Conservation (phyloP, 1,140 invertebrate species). For the Himalopsyche phryganea region DNA sequence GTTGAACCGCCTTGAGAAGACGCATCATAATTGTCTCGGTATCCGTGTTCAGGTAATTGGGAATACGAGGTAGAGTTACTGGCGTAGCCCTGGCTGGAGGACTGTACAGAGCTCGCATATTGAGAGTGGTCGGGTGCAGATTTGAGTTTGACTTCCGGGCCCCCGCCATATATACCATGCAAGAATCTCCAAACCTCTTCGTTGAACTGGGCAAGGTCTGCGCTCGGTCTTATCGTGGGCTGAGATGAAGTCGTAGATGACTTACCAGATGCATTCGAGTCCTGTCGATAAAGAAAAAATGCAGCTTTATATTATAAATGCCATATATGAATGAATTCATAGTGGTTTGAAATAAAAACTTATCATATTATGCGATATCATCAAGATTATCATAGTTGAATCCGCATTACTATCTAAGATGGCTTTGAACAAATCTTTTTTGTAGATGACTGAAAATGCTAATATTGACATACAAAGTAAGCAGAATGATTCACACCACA, state of each 20-base stretch:
- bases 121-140: constrained; percentile 36
- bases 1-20: not conserved
- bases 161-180: constrained; percentile 78
- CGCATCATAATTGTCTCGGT: constrained; percentile 35
- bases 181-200: constrained; percentile 85
- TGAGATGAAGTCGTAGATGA: constrained; percentile 35
- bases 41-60: constrained; percentile 38
- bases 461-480: no score
- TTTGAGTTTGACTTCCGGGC: constrained; percentile 67
- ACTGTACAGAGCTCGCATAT: not conserved
- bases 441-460: no score
- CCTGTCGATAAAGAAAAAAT: constrained; percentile 10
- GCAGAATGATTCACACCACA: no score
- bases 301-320: no score
- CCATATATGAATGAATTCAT: no score
- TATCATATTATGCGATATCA: no score
- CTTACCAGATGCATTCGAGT: not conserved
- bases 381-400: no score
- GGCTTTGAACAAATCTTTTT: no score
- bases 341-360: no score
- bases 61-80: constrained; percentile 42
- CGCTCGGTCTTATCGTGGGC: constrained; percentile 51
- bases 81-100: no score
- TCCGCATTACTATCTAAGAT: no score
- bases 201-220: constrained; percentile 80